These are phyloP conservation scores for Coregonus suidteri DNA, from an alignment of 2,797 vertebrate genomes.

Conservation along the genomic window DNA sequence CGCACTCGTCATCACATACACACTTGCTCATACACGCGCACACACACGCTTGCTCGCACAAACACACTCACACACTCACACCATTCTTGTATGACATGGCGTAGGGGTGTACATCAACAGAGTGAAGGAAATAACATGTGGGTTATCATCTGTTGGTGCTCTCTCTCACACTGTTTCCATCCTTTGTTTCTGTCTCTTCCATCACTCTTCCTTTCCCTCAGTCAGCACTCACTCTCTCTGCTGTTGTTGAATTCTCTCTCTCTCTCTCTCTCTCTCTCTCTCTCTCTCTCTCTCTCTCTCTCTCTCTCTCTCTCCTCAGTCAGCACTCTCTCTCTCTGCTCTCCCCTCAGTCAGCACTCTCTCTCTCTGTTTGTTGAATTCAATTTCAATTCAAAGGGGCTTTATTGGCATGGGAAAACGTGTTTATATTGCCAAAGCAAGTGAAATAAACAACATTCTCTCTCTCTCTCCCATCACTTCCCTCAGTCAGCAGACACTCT, in stretches of 20 bases:
- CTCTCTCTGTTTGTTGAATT: background rate
- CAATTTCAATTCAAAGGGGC: no score
- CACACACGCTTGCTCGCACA: background rate
- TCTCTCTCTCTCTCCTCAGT: no score
- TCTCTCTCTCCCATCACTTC: no score
- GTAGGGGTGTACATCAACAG: background rate
- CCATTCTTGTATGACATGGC: background rate
- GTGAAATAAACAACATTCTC: no score
- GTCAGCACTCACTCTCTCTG: background rate
- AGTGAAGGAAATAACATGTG: no score
- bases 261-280: background rate
- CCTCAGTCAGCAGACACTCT: no score
- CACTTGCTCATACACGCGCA: background rate
- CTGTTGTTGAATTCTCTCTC: background rate
- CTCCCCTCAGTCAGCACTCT: background rate
- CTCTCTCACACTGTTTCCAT: background rate
- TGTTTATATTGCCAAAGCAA: no score
- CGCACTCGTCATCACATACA: background rate
- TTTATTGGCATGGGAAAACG: no score
- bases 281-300: no score
- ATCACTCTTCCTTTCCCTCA: background rate
- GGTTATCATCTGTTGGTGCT: background rate
- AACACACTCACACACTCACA: constrained; percentile 7
- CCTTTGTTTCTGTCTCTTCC: background rate
- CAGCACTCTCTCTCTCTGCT: background rate